These are phyloP conservation scores for Ectobius pallidus DNA, from an alignment of 2,888 invertebrate species.

Conservation along the genomic window DNA sequence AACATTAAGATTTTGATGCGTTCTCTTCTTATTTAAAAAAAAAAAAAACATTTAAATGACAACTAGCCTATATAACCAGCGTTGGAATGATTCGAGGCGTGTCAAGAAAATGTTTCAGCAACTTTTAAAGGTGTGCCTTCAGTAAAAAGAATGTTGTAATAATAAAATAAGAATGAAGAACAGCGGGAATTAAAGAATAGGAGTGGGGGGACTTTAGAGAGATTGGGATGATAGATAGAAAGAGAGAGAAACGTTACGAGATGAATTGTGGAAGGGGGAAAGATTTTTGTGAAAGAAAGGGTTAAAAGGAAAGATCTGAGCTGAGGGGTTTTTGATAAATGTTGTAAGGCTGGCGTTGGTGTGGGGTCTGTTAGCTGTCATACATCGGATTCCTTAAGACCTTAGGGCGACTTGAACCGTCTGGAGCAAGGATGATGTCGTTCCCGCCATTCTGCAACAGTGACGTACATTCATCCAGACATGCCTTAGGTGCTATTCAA, in stretches of 20 bases:
- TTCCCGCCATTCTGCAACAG: background rate
- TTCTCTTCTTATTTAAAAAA: too few relatives aligned
- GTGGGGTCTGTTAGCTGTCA: background rate
- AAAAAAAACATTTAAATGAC: too few relatives aligned
- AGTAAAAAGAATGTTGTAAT: background rate
- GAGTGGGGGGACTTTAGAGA: background rate
- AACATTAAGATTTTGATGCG: too few relatives aligned
- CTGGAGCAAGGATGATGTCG: background rate
- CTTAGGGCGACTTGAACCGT: background rate
- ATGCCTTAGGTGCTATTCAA: too few relatives aligned
- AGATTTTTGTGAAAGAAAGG: conserved; percentile 11
- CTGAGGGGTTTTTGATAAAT: conserved; percentile 12
- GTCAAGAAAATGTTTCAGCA: background rate
- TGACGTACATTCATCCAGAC: background rate
- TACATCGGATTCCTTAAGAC: conserved; percentile 2
- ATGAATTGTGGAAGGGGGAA: background rate
- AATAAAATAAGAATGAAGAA: background rate
- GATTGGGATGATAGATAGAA: background rate
- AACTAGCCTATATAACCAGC: too few relatives aligned
- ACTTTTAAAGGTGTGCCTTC: background rate
- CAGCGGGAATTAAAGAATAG: background rate
- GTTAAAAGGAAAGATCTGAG: conserved; percentile 7
- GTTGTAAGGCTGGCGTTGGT: conserved; percentile 1
- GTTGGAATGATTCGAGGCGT: background rate
- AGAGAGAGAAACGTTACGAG: background rate